Conservation (phyloP, 2,113 vertebrate species). For the Trinectes maculatus region DNA sequence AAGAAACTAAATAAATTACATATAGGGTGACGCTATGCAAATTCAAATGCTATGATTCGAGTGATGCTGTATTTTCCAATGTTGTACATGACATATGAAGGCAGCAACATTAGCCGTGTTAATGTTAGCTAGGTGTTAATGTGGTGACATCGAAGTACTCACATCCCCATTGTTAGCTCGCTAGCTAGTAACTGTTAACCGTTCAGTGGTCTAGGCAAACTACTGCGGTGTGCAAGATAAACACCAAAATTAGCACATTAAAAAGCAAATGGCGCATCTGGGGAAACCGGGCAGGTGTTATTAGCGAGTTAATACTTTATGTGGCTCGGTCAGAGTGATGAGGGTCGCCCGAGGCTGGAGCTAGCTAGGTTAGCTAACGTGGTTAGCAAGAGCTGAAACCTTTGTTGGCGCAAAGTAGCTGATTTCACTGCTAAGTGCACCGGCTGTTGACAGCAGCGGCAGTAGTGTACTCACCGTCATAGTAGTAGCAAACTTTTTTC, state of each 20-base stretch:
- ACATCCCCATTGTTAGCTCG: constrained; percentile 64
- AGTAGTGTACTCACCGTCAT: constrained; percentile 85
- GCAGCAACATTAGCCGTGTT: neutral
- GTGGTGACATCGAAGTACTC: constrained; percentile 49
- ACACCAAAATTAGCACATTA: neutral
- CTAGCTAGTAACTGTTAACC: constrained; percentile 40
- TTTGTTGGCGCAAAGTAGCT: constrained; percentile 27
- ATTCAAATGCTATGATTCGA: neutral
- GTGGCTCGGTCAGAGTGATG: neutral
- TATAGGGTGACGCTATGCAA: neutral
- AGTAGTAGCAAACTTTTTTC: constrained; percentile 99
- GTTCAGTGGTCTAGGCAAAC: neutral
- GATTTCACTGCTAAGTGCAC: neutral
- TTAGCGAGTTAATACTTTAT: neutral
- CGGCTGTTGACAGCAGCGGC: neutral
- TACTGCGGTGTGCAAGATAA: neutral
- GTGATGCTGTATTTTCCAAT: neutral
- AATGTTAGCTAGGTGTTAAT: constrained; percentile 45
- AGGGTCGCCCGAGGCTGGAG: constrained; percentile 33
- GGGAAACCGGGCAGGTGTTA: fast-evolving
- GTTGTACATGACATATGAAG: neutral
- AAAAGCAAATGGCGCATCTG: fast-evolving
- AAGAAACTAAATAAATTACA: neutral
- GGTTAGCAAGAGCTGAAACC: constrained; percentile 46
- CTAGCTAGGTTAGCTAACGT: constrained; percentile 69